Evolutionary conservation across 1,140 invertebrate species (phyloP).

Genomic region (Laodelphax striatellus): DNA sequence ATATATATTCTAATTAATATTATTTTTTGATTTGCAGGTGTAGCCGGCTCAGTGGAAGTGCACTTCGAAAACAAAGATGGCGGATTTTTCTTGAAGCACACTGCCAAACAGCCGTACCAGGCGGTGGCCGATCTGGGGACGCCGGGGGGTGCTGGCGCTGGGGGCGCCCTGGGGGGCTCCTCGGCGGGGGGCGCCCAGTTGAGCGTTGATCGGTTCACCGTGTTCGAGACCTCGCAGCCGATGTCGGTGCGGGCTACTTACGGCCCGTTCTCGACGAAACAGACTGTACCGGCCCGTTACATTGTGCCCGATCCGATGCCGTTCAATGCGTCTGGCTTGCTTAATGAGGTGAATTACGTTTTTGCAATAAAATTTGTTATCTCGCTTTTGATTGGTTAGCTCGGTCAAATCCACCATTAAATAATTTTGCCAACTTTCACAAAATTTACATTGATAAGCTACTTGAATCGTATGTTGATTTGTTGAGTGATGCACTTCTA

Average conservation of each 20-base stretch:
- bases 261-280: slow-evolving; percentile 85
- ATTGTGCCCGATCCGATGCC: slow-evolving; percentile 16
- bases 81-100: slow-evolving; percentile 77
- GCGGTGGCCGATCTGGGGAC: slow-evolving; percentile 26
- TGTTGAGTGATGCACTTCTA: too few relatives aligned
- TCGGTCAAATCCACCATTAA: too few relatives aligned
- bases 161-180: background rate
- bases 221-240: slow-evolving; percentile 74
- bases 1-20: too few relatives aligned
- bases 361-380: too few relatives aligned
- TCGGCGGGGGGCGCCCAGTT: background rate
- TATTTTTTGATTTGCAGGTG: slow-evolving; percentile 4
- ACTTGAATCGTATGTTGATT: too few relatives aligned
- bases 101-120: slow-evolving; percentile 45
- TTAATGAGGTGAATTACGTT: background rate
- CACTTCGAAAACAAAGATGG: slow-evolving; percentile 83
- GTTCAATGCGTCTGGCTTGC: slow-evolving; percentile 10
- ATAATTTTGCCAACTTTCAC: too few relatives aligned
- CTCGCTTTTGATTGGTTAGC: too few relatives aligned
- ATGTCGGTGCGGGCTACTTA: slow-evolving; percentile 79
- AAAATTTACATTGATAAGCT: too few relatives aligned
- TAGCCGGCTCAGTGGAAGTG: slow-evolving; percentile 51
- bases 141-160: slow-evolving; percentile 12
- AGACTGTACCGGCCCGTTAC: slow-evolving; percentile 74
- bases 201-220: slow-evolving; percentile 53